phyloP scores from a whole-genome alignment of 2,797 vertebrate species.

The Ctenopoma kingsleyae region DNA sequence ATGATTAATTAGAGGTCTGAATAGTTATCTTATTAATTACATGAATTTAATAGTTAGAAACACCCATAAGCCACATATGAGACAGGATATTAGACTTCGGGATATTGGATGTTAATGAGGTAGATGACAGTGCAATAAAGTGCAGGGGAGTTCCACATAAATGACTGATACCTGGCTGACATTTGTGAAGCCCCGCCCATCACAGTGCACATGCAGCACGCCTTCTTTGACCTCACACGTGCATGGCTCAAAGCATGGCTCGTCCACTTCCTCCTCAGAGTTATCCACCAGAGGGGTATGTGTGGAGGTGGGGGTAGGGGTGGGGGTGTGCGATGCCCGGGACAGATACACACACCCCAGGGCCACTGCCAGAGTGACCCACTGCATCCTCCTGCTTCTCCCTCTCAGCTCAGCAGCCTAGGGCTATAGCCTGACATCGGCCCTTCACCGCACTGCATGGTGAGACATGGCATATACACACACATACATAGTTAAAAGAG shows the following conservation, averaged over 20 bases:
- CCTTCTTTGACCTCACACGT: constrained; percentile 97
- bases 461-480: constrained; percentile 11
- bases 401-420: constrained; percentile 81
- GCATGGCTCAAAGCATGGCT: constrained; percentile 91
- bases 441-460: constrained; percentile 80
- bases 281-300: constrained; percentile 85
- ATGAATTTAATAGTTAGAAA: constrained; percentile 74
- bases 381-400: constrained; percentile 85
- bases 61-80: constrained; percentile 84
- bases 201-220: constrained; percentile 97
- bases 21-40: constrained; percentile 75
- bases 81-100: constrained; percentile 70
- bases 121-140: constrained; percentile 26
- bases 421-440: constrained; percentile 77
- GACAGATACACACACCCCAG: constrained; percentile 78
- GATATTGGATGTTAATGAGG: constrained; percentile 43
- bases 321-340: constrained; percentile 74
- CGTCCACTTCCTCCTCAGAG: constrained; percentile 86
- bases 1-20: constrained; percentile 74
- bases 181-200: constrained; percentile 95
- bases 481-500: constrained; percentile 48
- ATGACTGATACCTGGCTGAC: constrained; percentile 80
- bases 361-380: constrained; percentile 81
- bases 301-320: constrained; percentile 82
- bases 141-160: background rate